Percentiles rank a stretch among this genome's conserved stretches.
These are phyloP conservation scores for Drosophila mauritiana DNA, from an alignment of 1,140 invertebrate genomes.

Conservation along the genomic window DNA sequence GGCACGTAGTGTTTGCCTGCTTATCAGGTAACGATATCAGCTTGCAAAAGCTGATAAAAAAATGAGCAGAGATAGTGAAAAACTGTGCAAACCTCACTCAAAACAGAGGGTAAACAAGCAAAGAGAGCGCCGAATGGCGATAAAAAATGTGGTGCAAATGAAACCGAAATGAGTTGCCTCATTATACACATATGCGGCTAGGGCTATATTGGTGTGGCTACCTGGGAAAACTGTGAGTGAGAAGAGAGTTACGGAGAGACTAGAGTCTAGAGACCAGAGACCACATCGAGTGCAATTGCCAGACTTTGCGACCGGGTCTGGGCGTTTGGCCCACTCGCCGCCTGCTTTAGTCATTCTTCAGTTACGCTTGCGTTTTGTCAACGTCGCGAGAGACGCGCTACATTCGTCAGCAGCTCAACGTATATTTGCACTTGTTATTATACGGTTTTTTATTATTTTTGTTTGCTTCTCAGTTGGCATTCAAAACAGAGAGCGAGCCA, in stretches of 20 bases:
- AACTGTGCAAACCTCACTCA: slow-evolving; percentile 48
- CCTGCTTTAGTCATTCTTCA: slow-evolving; percentile 79
- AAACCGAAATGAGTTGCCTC: slow-evolving; percentile 38
- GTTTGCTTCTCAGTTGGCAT: slow-evolving; percentile 15
- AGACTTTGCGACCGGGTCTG: slow-evolving; percentile 53
- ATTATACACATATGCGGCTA: slow-evolving; percentile 26
- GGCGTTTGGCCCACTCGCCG: slow-evolving; percentile 66
- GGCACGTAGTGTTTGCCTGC: slow-evolving; percentile 25
- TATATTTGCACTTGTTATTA: slow-evolving; percentile 28
- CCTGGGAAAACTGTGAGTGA: slow-evolving; percentile 27
- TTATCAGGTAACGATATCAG: slow-evolving; percentile 66
- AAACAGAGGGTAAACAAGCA: slow-evolving; percentile 20
- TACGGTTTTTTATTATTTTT: slow-evolving; percentile 1
- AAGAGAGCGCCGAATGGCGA: slow-evolving; percentile 7
- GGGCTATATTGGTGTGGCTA: neutral
- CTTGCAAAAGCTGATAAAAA: slow-evolving; percentile 80
- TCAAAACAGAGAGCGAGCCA: slow-evolving; percentile 28
- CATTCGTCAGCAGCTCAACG: slow-evolving; percentile 17
- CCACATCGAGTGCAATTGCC: slow-evolving; percentile 48
- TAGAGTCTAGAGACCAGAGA: neutral
- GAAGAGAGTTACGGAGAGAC: slow-evolving; percentile 19
- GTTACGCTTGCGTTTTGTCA: slow-evolving; percentile 81
- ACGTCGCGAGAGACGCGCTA: slow-evolving; percentile 72
- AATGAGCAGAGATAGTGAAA: slow-evolving; percentile 22
- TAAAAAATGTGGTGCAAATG: slow-evolving; percentile 28